These are phyloP conservation scores for Torymus auratus DNA, from an alignment of 2,888 invertebrate genomes.

Conservation along the genomic window DNA sequence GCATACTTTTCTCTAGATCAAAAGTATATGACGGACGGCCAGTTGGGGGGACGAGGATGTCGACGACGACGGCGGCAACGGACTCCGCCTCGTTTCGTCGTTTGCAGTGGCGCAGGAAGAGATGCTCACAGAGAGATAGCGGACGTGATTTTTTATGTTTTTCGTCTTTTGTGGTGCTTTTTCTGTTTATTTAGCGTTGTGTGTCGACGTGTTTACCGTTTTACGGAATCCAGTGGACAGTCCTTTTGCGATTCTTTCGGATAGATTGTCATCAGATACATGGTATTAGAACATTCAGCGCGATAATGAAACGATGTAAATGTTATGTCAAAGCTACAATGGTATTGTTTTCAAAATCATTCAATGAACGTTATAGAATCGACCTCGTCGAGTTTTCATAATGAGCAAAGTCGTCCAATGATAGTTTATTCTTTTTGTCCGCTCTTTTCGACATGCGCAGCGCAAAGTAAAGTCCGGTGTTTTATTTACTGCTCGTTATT, in stretches of 20 bases:
- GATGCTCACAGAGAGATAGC: constrained; percentile 41
- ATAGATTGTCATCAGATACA: constrained; percentile 38
- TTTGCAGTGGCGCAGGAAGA: constrained; percentile 50
- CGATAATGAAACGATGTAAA: not conserved
- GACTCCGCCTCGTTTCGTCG: constrained; percentile 48
- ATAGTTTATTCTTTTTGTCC: too few species aligned
- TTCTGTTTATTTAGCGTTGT: constrained; percentile 32
- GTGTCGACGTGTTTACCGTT: constrained; percentile 36
- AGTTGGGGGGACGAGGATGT: constrained; percentile 49
- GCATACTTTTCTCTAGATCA: constrained; percentile 28
- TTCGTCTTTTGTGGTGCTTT: constrained; percentile 23
- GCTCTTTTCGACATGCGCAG: too few species aligned
- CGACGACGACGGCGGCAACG: constrained; percentile 42
- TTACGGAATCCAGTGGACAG: constrained; percentile 46
- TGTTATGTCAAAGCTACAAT: constrained; percentile 10
- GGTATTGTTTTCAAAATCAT: not conserved
- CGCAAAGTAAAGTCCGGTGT: too few species aligned
- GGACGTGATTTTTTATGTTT: constrained; percentile 37
- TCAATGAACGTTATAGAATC: too few species aligned
- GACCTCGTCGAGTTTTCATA: too few species aligned
- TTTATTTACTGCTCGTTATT: too few species aligned
- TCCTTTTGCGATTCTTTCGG: constrained; percentile 46
- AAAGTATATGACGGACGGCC: constrained; percentile 50
- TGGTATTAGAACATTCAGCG: too few species aligned
- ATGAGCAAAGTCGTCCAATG: too few species aligned